These are phyloP conservation scores for Cheilosia vernalis DNA, from an alignment of 2,888 invertebrate species.

Conservation along the genomic window DNA sequence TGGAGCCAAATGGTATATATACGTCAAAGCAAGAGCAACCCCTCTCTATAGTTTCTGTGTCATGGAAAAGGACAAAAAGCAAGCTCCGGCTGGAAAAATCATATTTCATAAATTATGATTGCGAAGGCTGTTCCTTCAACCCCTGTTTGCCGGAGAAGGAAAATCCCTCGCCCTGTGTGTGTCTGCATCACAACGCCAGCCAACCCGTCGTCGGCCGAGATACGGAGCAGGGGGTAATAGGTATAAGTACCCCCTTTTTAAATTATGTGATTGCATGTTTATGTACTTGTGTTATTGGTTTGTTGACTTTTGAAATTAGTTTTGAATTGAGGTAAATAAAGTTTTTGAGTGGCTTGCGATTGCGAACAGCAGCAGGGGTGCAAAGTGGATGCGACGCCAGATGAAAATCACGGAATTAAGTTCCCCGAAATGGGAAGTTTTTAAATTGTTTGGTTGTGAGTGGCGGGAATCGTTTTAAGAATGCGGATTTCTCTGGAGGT, in stretches of 20 bases:
- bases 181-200: neutral
- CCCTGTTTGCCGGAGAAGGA: slow-evolving; percentile 21
- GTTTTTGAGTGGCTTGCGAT: slow-evolving; percentile 56
- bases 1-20: slow-evolving; percentile 15
- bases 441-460: slow-evolving; percentile 49
- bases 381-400: slow-evolving; percentile 13
- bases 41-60: neutral
- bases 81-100: slow-evolving; percentile 45
- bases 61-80: slow-evolving; percentile 39
- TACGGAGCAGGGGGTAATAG: slow-evolving; percentile 53
- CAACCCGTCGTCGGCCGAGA: neutral
- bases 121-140: slow-evolving; percentile 16
- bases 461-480: slow-evolving; percentile 51
- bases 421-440: slow-evolving; percentile 50
- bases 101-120: slow-evolving; percentile 70
- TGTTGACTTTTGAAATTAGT: slow-evolving; percentile 83
- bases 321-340: slow-evolving; percentile 83
- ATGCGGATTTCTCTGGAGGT: neutral
- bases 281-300: slow-evolving; percentile 80
- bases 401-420: slow-evolving; percentile 53
- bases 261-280: slow-evolving; percentile 76
- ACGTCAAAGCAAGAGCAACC: neutral
- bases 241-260: slow-evolving; percentile 74
- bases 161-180: neutral
- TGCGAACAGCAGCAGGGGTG: slow-evolving; percentile 29